A percentile compares a stretch with the other conserved stretches of the same genome.
Conservation (phyloP, 2,113 vertebrate genomes). For the Turnix velox region DNA sequence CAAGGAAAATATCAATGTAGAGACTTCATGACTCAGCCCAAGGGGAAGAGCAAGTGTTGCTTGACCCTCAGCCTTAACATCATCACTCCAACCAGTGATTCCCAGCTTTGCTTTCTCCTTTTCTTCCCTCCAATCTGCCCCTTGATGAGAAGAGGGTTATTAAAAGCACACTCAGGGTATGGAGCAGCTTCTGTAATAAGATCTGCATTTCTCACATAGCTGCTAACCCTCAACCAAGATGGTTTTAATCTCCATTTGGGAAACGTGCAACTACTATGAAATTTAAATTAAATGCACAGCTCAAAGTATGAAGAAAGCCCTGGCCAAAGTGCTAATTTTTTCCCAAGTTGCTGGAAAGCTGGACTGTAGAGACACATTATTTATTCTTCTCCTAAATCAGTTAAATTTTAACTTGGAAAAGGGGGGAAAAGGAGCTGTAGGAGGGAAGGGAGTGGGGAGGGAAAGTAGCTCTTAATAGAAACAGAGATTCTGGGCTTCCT, state of each 20-base stretch:
- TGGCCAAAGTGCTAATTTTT: constrained; percentile 3
- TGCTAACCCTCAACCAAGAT: constrained; percentile 17
- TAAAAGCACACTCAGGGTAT: neutral
- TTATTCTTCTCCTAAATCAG: neutral
- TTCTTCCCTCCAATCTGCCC: neutral
- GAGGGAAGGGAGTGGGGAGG: neutral
- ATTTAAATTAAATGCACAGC: neutral
- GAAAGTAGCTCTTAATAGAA: neutral
- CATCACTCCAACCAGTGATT: neutral
- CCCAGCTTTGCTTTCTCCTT: neutral
- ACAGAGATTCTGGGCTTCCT: neutral
- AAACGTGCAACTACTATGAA: neutral
- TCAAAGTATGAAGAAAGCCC: neutral
- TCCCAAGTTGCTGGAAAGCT: neutral
- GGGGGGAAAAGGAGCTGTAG: neutral
- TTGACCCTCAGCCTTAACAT: accelerated
- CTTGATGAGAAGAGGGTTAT: neutral
- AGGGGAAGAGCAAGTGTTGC: neutral
- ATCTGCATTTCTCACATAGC: constrained; percentile 14
- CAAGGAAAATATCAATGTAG: accelerated
- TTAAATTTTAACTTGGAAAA: neutral
- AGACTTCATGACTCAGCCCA: accelerated
- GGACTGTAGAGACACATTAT: neutral
- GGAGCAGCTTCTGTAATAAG: neutral
- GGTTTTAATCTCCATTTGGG: constrained; percentile 3